These are phyloP conservation scores for Dicranocentrus wangi DNA, from an alignment of 2,888 invertebrate species.

Conservation along the genomic window DNA sequence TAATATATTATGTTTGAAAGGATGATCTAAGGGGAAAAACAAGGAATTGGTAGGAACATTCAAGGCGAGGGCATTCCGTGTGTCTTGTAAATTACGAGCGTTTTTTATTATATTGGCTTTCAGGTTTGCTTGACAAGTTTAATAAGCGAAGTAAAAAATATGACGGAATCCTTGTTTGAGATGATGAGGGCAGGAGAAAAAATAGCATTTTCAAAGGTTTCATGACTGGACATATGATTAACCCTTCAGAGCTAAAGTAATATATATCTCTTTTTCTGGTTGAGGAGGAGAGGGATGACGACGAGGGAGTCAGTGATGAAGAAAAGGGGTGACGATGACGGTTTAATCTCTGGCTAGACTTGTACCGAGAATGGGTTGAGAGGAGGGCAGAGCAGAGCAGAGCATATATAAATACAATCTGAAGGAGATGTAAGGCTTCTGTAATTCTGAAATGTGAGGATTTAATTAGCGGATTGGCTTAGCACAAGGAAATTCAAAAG, in stretches of 20 bases:
- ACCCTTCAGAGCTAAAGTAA: constrained; percentile 29
- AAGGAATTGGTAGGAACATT: not conserved
- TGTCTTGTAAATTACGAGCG: not conserved
- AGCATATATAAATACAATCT: no score
- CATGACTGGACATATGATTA: constrained; percentile 33
- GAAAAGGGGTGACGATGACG: constrained; percentile 23
- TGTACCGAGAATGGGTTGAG: no score
- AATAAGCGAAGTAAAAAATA: constrained; percentile 24
- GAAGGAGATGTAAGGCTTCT: no score
- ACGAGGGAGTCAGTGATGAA: not conserved
- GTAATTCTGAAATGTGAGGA: no score
- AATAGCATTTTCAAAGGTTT: constrained; percentile 26
- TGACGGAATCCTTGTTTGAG: constrained; percentile 23
- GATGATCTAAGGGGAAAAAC: not conserved
- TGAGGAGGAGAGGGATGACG: constrained; percentile 26
- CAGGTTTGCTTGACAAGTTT: constrained; percentile 21
- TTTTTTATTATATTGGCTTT: not conserved
- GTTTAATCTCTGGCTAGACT: no score
- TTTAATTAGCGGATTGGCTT: no score
- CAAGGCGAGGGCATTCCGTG: not conserved
- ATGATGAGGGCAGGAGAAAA: not conserved
- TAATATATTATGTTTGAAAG: not conserved
- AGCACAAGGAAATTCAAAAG: no score
- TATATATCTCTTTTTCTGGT: no score
- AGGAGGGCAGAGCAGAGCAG: no score